Percentiles rank a stretch among this genome's conserved stretches.
These are phyloP conservation scores for Corythoichthys haematopterus DNA, from an alignment of 2,113 vertebrate species.

Conservation along the genomic window DNA sequence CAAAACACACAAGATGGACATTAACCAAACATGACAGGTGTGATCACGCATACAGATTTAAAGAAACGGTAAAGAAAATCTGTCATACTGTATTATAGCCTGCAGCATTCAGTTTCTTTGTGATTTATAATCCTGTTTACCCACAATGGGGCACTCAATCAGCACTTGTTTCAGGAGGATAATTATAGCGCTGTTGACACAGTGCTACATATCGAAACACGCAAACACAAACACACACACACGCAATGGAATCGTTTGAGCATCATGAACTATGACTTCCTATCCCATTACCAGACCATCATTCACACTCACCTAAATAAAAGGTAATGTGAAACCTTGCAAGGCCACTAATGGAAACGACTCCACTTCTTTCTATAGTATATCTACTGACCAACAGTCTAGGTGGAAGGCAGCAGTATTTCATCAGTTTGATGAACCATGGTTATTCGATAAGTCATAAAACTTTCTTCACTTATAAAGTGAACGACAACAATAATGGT, in stretches of 20 bases:
- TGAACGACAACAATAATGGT: no score
- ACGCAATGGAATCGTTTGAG: neutral
- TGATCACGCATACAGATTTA: constrained; percentile 9
- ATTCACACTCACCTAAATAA: constrained; percentile 7
- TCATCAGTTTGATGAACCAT: constrained; percentile 22
- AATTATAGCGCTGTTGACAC: constrained; percentile 76
- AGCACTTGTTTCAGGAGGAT: constrained; percentile 86
- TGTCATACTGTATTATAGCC: constrained; percentile 54
- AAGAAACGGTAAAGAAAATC: constrained; percentile 35
- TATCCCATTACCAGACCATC: neutral
- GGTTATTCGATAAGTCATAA: constrained; percentile 1
- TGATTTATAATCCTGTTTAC: constrained; percentile 82
- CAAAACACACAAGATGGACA: constrained; percentile 4
- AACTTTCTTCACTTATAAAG: neutral
- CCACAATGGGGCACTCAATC: constrained; percentile 84
- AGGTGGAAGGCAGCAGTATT: constrained; percentile 15
- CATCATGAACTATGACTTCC: neutral
- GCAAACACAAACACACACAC: neutral
- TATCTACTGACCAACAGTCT: constrained; percentile 10
- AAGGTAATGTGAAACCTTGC: constrained; percentile 13
- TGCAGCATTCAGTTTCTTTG: constrained; percentile 58
- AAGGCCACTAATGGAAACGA: constrained; percentile 41
- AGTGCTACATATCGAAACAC: constrained; percentile 2
- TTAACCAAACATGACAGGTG: constrained; percentile 20
- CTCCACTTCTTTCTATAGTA: constrained; percentile 5